Evolutionary conservation across 2,888 invertebrate genomes (phyloP), one percentile per base, ranked within the genome.

Genomic region (Eurytoma californica): DNA sequence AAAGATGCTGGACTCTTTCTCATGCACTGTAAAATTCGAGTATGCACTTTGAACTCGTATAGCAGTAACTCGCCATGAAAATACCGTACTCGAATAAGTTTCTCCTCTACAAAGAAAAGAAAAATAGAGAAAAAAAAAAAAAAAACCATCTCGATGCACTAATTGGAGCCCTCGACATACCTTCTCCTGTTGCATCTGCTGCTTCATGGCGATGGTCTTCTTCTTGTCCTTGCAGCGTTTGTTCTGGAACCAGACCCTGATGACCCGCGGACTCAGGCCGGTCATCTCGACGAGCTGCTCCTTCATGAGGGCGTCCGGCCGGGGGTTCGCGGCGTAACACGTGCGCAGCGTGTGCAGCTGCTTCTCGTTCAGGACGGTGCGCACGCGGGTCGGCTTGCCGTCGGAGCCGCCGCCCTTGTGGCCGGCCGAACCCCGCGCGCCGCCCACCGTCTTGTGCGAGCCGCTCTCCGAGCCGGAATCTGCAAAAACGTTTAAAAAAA

Each of bases 201-300:
- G 96, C 91, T 98, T 98, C 93, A 98, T 95, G 87, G 98, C 95
- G 70, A 98, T 95, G 74, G 97, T 98, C 90, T 97, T 96, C 93
- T 98, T 98, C 92, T 98, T 98, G 92, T 98, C 98, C 91, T 98
- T 98, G 92, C 98, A 98, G 83, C 98, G 93, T 90, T 98, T 98
- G 91, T 98, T 98, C 91, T 98, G 98, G 93, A 99, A 99, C 99
- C 99, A 99, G 79, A 99, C 99, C 88, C 99, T 93, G 90, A 99
- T 99, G 85, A 99, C 99, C 18, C 99, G 92, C 24, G 99, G 98
- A 87, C 97, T 98, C 72, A 99, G 94, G 0, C 97, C 95, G 18
- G 99, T 99, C 98, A 99, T 98, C 92, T 99, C 99, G 60, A 98
- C 98, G 82, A 99, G 93, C 90, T 99, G 98, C 91, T 99, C 99